A percentile compares a stretch with the other conserved stretches of the same genome.
These are phyloP conservation scores for Chaetodon trifasciatus DNA, from an alignment of 2,797 vertebrate species.

Conservation along the genomic window DNA sequence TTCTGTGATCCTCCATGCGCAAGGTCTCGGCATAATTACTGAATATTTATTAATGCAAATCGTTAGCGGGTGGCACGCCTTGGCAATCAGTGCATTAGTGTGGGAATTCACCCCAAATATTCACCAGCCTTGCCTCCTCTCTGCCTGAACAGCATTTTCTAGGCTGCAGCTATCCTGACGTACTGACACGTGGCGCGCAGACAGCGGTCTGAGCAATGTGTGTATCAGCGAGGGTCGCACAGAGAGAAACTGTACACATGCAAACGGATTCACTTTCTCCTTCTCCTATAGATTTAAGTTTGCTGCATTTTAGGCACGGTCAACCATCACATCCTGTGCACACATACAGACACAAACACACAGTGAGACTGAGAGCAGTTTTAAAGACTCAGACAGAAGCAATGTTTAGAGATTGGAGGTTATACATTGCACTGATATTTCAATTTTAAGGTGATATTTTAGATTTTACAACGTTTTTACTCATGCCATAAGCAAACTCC, in stretches of 20 bases:
- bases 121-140: conserved; percentile 33
- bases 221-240: conserved; percentile 46
- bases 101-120: conserved; percentile 55
- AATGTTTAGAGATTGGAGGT: neutral
- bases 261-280: conserved; percentile 22
- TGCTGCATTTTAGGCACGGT: conserved; percentile 13
- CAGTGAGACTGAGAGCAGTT: neutral
- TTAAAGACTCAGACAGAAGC: neutral
- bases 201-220: conserved; percentile 42
- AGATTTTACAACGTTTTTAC: neutral
- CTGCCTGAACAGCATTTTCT: conserved; percentile 32
- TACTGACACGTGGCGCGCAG: conserved; percentile 34
- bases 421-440: neutral
- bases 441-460: neutral
- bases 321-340: neutral
- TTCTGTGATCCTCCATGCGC: conserved; percentile 20
- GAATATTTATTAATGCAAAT: conserved; percentile 71
- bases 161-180: conserved; percentile 25
- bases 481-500: neutral
- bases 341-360: neutral
- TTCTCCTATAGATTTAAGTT: neutral
- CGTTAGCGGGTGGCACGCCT: conserved; percentile 49
- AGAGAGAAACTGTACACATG: conserved; percentile 35
- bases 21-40: conserved; percentile 53
- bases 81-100: conserved; percentile 54